Conservation (phyloP, 2,888 invertebrate genomes). For the Acheta domesticus region DNA sequence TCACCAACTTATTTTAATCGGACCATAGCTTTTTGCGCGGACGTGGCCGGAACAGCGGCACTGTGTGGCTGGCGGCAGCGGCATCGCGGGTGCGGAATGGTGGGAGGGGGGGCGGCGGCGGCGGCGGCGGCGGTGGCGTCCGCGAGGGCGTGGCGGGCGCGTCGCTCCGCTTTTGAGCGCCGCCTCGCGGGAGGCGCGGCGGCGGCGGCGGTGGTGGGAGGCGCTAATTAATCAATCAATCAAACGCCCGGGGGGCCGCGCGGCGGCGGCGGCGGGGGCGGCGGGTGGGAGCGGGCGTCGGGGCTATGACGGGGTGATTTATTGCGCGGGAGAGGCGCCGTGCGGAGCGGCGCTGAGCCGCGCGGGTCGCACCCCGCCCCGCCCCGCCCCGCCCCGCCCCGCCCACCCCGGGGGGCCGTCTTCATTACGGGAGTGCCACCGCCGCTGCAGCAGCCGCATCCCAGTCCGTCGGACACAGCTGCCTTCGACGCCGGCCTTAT, state of each 20-base stretch:
- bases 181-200: not conserved
- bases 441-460: not conserved
- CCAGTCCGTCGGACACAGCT: not conserved
- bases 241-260: not conserved
- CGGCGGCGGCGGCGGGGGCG: not conserved
- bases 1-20: too few species aligned
- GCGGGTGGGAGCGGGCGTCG: not conserved
- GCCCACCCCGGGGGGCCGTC: not conserved
- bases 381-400: not conserved
- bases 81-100: too few species aligned
- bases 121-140: too few species aligned
- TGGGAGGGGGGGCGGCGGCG: too few species aligned
- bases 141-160: not conserved
- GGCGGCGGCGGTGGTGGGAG: not conserved
- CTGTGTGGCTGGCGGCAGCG: too few species aligned
- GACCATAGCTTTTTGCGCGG: too few species aligned
- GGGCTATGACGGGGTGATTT: not conserved
- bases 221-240: slow-evolving; percentile 18
- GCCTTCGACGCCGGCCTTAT: too few species aligned
- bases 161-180: not conserved
- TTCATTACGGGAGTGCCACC: not conserved
- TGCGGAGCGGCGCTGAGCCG: not conserved
- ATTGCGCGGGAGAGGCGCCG: not conserved
- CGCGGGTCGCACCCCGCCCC: not conserved
- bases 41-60: too few species aligned